Conservation (phyloP, 2,888 invertebrate genomes). For the Apoderus coryli region DNA sequence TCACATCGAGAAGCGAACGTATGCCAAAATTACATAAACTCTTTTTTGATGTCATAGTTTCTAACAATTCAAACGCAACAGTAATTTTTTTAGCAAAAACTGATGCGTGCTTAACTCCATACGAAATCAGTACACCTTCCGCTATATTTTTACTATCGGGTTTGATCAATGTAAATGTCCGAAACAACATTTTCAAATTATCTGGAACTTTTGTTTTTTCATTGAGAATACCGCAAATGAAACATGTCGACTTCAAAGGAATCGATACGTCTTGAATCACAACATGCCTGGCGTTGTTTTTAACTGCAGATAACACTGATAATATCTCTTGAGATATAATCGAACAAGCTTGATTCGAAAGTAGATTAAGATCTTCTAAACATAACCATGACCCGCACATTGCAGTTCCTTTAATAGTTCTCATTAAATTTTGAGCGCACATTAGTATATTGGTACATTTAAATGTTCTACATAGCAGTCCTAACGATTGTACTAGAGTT, state of each 20-base stretch:
- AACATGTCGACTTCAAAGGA: slow-evolving; percentile 53
- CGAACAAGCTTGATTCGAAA: slow-evolving; percentile 63
- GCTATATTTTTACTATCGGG: slow-evolving; percentile 71
- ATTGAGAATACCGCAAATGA: slow-evolving; percentile 58
- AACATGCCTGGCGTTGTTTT: slow-evolving; percentile 44
- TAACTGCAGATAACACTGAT: slow-evolving; percentile 57
- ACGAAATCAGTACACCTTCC: slow-evolving; percentile 63
- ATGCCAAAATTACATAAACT: slow-evolving; percentile 71
- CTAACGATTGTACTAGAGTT: slow-evolving; percentile 74
- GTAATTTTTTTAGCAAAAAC: slow-evolving; percentile 61
- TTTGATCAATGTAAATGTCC: slow-evolving; percentile 72
- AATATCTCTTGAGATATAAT: slow-evolving; percentile 59
- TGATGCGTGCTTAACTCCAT: slow-evolving; percentile 58
- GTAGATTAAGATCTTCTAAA: slow-evolving; percentile 70
- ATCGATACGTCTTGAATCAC: slow-evolving; percentile 56
- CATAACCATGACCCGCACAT: slow-evolving; percentile 72
- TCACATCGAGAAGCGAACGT: slow-evolving; percentile 66
- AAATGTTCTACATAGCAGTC: slow-evolving; percentile 42
- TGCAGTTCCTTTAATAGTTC: slow-evolving; percentile 67
- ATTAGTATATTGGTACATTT: slow-evolving; percentile 71
- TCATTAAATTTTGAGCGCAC: no score
- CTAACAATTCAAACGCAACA: slow-evolving; percentile 42
- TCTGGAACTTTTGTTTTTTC: slow-evolving; percentile 46
- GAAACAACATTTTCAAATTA: slow-evolving; percentile 63
- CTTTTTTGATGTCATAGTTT: slow-evolving; percentile 52